Percentiles rank a stretch among this genome's conserved stretches.
Conservation (phyloP, 2,797 vertebrate genomes). For the Siniperca obscura region DNA sequence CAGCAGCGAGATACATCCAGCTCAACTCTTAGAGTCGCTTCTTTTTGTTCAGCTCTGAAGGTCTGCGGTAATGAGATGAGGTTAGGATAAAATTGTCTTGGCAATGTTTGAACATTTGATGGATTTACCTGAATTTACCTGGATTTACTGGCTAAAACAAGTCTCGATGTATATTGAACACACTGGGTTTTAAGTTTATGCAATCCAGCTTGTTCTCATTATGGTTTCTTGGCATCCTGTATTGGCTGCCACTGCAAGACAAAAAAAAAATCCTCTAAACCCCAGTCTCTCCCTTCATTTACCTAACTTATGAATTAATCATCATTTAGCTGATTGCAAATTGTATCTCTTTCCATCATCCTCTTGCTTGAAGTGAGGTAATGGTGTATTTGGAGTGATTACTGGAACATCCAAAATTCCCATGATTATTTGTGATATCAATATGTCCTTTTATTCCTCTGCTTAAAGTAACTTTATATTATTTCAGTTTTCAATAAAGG, state of each 20-base stretch:
- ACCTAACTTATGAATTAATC: conserved; percentile 54
- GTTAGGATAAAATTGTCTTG: conserved; percentile 51
- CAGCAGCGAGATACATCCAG: background rate
- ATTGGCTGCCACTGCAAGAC: conserved; percentile 25
- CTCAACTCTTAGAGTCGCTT: background rate
- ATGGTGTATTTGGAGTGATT: conserved; percentile 23
- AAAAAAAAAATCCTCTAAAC: conserved; percentile 41
- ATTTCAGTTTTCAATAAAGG: conserved; percentile 7
- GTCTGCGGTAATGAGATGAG: conserved; percentile 58
- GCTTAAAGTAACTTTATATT: conserved; percentile 1
- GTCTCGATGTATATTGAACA: conserved; percentile 31
- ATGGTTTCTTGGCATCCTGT: conserved; percentile 51
- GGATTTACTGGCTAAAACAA: conserved; percentile 48
- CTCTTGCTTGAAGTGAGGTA: conserved; percentile 20
- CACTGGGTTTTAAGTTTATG: conserved; percentile 41
- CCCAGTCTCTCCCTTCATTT: conserved; percentile 32
- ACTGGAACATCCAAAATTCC: conserved; percentile 19
- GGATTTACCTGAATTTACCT: conserved; percentile 62
- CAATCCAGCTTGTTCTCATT: conserved; percentile 36
- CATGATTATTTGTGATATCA: conserved; percentile 4
- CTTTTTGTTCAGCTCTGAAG: conserved; percentile 45
- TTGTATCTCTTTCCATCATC: conserved; percentile 28
- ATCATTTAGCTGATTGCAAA: conserved; percentile 42
- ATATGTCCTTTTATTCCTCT: conserved; percentile 3
- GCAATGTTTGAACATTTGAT: conserved; percentile 47